These are phyloP conservation scores for Macrobrachium nipponense DNA, from an alignment of 1,140 invertebrate species.

Conservation along the genomic window DNA sequence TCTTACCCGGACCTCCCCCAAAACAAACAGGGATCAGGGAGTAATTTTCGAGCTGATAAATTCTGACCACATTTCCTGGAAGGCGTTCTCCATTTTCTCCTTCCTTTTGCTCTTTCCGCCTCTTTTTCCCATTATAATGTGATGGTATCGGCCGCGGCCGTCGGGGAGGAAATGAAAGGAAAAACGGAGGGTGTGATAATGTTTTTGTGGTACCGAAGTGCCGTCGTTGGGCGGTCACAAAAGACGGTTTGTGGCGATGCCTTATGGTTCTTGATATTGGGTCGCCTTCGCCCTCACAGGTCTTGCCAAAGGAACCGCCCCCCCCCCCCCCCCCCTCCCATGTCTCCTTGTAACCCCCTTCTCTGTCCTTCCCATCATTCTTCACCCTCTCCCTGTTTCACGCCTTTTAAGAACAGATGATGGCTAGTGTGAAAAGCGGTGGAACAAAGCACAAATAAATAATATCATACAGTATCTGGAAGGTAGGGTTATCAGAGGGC, in stretches of 20 bases:
- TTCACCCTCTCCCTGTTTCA: too few relatives aligned
- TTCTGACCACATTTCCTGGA: constrained; percentile 59
- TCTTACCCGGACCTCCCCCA: constrained; percentile 10
- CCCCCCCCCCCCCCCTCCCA: not conserved
- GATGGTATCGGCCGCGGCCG: constrained; percentile 52
- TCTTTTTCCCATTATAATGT: constrained; percentile 60
- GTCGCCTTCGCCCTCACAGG: not conserved
- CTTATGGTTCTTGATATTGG: constrained; percentile 55
- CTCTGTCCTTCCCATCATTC: too few relatives aligned
- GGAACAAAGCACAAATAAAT: too few relatives aligned
- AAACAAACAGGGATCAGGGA: constrained; percentile 56
- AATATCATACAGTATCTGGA: too few relatives aligned
- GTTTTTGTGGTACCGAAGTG: constrained; percentile 58
- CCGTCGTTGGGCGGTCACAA: constrained; percentile 50
- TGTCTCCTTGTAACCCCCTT: too few relatives aligned
- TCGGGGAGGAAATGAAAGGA: constrained; percentile 59
- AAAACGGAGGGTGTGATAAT: constrained; percentile 59
- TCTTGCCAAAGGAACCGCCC: not conserved
- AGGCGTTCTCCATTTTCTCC: constrained; percentile 52
- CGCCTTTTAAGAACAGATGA: too few relatives aligned
- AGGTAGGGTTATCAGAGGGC: too few relatives aligned
- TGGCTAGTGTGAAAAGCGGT: too few relatives aligned
- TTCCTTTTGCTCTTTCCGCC: constrained; percentile 59
- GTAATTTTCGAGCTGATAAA: constrained; percentile 55
- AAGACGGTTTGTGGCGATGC: constrained; percentile 56